Evolutionary conservation across 2,797 vertebrate genomes (phyloP).

Genomic region (Acomys russatus): DNA sequence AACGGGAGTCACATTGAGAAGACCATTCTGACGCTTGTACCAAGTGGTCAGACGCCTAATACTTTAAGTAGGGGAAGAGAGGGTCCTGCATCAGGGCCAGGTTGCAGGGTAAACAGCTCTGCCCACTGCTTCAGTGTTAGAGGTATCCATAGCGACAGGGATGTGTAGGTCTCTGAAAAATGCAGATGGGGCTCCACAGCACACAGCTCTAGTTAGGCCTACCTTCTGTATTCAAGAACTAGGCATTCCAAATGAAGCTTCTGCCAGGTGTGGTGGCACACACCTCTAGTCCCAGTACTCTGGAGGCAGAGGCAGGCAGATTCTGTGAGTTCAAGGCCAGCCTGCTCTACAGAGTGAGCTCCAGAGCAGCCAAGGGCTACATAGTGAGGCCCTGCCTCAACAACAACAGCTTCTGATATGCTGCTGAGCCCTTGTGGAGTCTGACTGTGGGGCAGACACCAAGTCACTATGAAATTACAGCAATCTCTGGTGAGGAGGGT

Average conservation of each 20-base stretch:
- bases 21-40: neutral
- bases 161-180: neutral
- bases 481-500: neutral
- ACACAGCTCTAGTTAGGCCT: neutral
- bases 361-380: neutral
- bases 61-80: neutral
- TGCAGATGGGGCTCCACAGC: neutral
- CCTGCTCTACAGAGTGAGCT: neutral
- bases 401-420: neutral
- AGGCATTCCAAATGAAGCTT: neutral
- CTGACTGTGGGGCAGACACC: neutral
- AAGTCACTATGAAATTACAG: neutral
- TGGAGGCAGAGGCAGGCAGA: neutral
- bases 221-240: constrained; percentile 21
- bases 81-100: neutral
- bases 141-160: neutral
- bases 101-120: neutral
- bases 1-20: neutral
- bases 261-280: neutral
- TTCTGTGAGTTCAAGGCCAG: neutral
- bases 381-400: neutral
- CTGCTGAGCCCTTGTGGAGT: neutral
- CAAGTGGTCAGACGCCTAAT: neutral
- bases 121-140: neutral
- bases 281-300: no score